These are phyloP conservation scores for Parnassius smintheus DNA, from an alignment of 2,888 invertebrate genomes.

Conservation along the genomic window DNA sequence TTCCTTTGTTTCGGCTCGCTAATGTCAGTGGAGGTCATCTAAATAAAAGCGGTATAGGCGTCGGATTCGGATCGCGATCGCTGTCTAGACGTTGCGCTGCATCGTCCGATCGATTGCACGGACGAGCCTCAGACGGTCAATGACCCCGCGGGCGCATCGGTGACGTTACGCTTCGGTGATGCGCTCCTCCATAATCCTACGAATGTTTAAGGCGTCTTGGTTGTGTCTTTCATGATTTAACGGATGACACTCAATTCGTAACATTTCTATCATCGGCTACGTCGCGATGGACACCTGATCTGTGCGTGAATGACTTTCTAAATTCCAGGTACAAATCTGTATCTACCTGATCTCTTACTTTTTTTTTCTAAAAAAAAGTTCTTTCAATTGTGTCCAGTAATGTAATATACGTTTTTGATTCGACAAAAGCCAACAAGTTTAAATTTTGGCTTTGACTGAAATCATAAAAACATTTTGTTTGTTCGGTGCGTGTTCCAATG, in stretches of 20 bases:
- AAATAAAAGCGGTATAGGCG: slow-evolving; percentile 74
- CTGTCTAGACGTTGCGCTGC: slow-evolving; percentile 77
- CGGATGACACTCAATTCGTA: slow-evolving; percentile 20
- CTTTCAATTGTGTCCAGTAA: slow-evolving; percentile 47
- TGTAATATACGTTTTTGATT: slow-evolving; percentile 48
- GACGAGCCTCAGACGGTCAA: slow-evolving; percentile 75
- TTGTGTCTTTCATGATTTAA: slow-evolving; percentile 38
- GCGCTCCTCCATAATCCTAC: slow-evolving; percentile 72
- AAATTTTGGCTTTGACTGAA: slow-evolving; percentile 38
- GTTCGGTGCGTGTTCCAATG: slow-evolving; percentile 34
- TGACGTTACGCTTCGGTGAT: slow-evolving; percentile 79
- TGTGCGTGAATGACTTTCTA: slow-evolving; percentile 25
- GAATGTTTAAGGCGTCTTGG: slow-evolving; percentile 51
- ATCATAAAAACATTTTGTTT: slow-evolving; percentile 44
- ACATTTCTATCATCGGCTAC: slow-evolving; percentile 26
- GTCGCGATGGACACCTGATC: slow-evolving; percentile 26
- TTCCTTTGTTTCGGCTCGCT: slow-evolving; percentile 76
- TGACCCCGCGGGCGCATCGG: slow-evolving; percentile 79
- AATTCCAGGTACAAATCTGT: slow-evolving; percentile 3
- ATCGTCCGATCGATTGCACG: slow-evolving; percentile 79
- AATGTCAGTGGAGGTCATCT: slow-evolving; percentile 79
- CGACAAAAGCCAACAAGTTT: slow-evolving; percentile 53
- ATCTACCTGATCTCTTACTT: slow-evolving; percentile 21
- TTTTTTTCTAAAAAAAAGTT: slow-evolving; percentile 24
- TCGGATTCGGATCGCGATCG: slow-evolving; percentile 70